Percentiles rank a stretch among this genome's conserved stretches.
These are phyloP conservation scores for Chrysolina americana DNA, from an alignment of 2,888 invertebrate species.

Conservation along the genomic window DNA sequence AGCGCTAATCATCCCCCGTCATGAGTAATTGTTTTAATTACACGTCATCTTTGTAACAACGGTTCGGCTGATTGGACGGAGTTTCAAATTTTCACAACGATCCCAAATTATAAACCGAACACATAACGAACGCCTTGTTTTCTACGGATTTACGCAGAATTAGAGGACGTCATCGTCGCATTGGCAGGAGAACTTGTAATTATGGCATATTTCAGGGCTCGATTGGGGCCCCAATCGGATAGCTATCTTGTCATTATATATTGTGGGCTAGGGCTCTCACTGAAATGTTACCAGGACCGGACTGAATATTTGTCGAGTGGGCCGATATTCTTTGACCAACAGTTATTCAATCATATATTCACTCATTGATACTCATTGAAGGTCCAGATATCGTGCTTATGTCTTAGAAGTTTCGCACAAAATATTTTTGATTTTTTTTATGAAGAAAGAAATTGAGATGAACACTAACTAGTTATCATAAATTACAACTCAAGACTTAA, in stretches of 20 bases:
- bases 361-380: too few species aligned
- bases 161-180: constrained; percentile 54
- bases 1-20: constrained; percentile 38
- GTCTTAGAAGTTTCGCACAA: too few species aligned
- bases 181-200: constrained; percentile 56
- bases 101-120: constrained; percentile 55
- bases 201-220: constrained; percentile 63
- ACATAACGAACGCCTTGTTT: constrained; percentile 58
- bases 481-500: too few species aligned
- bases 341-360: too few species aligned
- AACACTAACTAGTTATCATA: too few species aligned
- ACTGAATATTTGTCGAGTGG: neutral
- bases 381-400: too few species aligned
- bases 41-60: constrained; percentile 45
- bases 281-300: constrained; percentile 33
- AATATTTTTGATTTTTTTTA: too few species aligned
- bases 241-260: constrained; percentile 68
- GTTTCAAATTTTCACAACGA: constrained; percentile 46
- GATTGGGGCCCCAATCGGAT: constrained; percentile 60
- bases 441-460: too few species aligned
- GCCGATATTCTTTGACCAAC: too few species aligned
- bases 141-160: constrained; percentile 42
- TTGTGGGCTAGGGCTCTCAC: constrained; percentile 55
- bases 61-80: constrained; percentile 48
- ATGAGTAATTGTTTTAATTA: constrained; percentile 51